Percentiles rank a stretch among this genome's conserved stretches.
These are phyloP conservation scores for Callospermophilus lateralis DNA, from an alignment of 2,113 vertebrate species.

Conservation along the genomic window DNA sequence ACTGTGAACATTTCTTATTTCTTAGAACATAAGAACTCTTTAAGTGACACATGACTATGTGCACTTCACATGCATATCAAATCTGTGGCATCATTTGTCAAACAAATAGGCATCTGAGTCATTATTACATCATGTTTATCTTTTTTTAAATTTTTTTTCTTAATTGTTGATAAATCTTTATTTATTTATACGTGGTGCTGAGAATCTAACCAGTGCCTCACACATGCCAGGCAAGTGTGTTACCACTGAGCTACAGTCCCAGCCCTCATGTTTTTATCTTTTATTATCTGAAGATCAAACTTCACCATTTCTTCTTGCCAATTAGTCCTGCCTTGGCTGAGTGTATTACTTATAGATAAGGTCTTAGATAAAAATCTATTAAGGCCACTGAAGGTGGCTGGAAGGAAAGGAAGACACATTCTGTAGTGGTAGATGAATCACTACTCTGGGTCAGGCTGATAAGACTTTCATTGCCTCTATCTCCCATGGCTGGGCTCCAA, in stretches of 20 bases:
- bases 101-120: not conserved
- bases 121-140: not conserved
- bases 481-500: not conserved
- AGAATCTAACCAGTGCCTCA: too few species aligned
- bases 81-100: not conserved
- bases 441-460: not conserved
- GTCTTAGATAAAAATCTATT: not conserved
- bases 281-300: not conserved
- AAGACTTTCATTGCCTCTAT: not conserved
- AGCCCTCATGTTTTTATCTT: not conserved
- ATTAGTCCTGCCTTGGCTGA: not conserved
- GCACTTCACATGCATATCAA: not conserved
- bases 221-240: too few species aligned
- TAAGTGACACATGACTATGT: not conserved
- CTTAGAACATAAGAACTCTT: not conserved
- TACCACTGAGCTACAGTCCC: too few species aligned
- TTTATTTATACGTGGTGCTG: too few species aligned
- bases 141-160: not conserved
- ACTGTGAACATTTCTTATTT: too few species aligned
- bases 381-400: not conserved
- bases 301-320: slow-evolving; percentile 21
- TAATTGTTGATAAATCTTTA: too few species aligned
- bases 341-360: not conserved
- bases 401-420: not conserved
- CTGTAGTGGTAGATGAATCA: not conserved